Base-by-base conservation (phyloP, 2,888 invertebrate species). In the Ophion ventricosus region DNA sequence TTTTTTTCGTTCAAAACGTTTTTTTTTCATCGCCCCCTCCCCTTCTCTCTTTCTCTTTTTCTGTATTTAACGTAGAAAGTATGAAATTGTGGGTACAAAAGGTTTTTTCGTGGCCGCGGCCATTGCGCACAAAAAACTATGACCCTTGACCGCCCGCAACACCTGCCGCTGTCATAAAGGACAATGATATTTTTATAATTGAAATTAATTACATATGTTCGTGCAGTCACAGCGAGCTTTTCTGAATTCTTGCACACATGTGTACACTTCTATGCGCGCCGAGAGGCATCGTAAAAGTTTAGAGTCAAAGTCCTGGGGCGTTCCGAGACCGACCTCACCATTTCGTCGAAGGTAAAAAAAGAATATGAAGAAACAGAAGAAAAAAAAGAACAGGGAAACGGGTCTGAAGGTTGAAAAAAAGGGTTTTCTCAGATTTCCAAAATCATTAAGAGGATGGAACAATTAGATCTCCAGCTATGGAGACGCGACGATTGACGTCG, bases 151-250 rank as follows among this genome's bases (percentile, higher is more conserved):
- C 93, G 87, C 91, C 88, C 88, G 85, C 61, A 80, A 86, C 93
- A 92, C 91, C 93, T 92, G 93, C 90, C 88, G 85, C 87, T 85
- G 90, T 88, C 91, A 90, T 92, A 92, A 93, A 92, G 91, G 92
- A 90, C 91, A 91, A 91, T 93, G 91, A 93, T 92, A 93, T 92
- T 93, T 93, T 93, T 93, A 93, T 93, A 93, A 93, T 93, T 93
- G 92, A 93, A 93, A 93, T 92, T 91, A 93, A 93, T 93, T 92
- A 87, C 90, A 85, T 82, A 87, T 82, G 86, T 87, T 87, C 83
- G 85, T 77, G 85, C 74, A 74, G 84, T 85, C 84, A 84, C 86
- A 84, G 82, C 88, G 87, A 78, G 40, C 74, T 56, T 63, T 73
- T 74, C 29, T 63, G 61, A 67, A 79, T 57, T 49, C 64, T 69